Evolutionary conservation across 2,797 vertebrate genomes (phyloP), one percentile per base, ranked within the genome.

Genomic region (Poecilia velifera): DNA sequence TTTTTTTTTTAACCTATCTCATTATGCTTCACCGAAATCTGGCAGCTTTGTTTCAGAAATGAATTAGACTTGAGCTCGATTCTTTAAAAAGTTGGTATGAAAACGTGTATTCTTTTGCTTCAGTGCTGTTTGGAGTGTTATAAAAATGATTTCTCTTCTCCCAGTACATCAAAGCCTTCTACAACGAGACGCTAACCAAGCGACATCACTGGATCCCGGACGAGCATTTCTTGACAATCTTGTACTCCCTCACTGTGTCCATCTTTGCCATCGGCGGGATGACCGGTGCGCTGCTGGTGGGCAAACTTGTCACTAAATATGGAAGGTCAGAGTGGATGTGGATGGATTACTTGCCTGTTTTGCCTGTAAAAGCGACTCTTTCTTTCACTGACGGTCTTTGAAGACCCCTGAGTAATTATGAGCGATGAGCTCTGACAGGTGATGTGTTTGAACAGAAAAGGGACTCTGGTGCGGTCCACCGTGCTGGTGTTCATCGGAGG

Each of bases 101-200:
- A 71, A 8, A 3, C 0, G 16, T 34, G 64, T 41, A 68, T 25
- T 68, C 64, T 3, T 20, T 31, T 36, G 62, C 0, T n/a, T 68
- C 49, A 41, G 39, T 22, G 47, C 25, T n/a, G 31, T 36, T 31
- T 64, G 28, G 0, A 75, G 5, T 4, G 20, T 36, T 20, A 36
- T 57, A 73, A 53, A n/a, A 39, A 51, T 14, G 14, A 31, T 78
- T 31, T 72, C 39, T 80, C 74, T 53, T 43, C 57, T 64, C 59
- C 34, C 91, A 98, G 97, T 94, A 97, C 89, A 96, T 98, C 82
- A 99, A 97, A 94, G 90, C 94, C 25, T 99, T 99, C 95, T 99
- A 97, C 90, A 98, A 98, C 0, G 68, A 95, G 79, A 97, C 97
- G 0, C 94, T 97, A 88, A 74, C 90, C 20, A 91, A 87, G 75